Evolutionary conservation across 2,888 invertebrate genomes (phyloP).

Genomic region (Epirrita christyi): DNA sequence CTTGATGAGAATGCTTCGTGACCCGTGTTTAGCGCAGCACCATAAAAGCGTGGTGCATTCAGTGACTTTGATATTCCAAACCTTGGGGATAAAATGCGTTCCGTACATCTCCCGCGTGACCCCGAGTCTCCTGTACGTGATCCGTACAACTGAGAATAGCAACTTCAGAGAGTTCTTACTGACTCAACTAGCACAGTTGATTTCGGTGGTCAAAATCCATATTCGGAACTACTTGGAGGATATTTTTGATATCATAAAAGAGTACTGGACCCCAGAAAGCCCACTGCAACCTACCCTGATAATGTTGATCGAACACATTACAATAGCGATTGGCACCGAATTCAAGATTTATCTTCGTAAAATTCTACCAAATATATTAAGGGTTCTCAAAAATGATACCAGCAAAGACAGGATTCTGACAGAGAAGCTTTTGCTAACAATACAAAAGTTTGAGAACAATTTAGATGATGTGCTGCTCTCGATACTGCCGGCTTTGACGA

Average conservation of each 20-base stretch:
- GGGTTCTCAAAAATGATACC: slow-evolving; percentile 95
- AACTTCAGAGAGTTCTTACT: slow-evolving; percentile 96
- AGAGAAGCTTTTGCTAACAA: slow-evolving; percentile 91
- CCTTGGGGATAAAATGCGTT: slow-evolving; percentile 96
- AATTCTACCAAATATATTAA: slow-evolving; percentile 96
- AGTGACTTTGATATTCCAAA: slow-evolving; percentile 98
- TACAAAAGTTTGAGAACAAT: slow-evolving; percentile 97
- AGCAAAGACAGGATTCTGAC: slow-evolving; percentile 94
- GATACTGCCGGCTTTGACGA: slow-evolving; percentile 96
- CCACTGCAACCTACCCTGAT: slow-evolving; percentile 95
- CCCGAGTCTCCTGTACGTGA: slow-evolving; percentile 94
- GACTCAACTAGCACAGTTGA: slow-evolving; percentile 95
- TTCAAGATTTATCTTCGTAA: slow-evolving; percentile 97
- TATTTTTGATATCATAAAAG: slow-evolving; percentile 96
- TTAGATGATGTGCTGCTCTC: slow-evolving; percentile 97
- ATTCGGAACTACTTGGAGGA: slow-evolving; percentile 97
- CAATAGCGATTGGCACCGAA: slow-evolving; percentile 96
- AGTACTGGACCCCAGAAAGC: slow-evolving; percentile 95
- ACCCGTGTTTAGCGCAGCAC: slow-evolving; percentile 94
- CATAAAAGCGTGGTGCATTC: slow-evolving; percentile 98
- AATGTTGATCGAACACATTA: slow-evolving; percentile 95
- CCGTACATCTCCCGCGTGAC: slow-evolving; percentile 96
- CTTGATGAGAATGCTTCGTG: slow-evolving; percentile 96
- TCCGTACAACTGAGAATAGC: slow-evolving; percentile 91
- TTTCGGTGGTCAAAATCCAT: slow-evolving; percentile 98